Percentiles rank a stretch among this genome's conserved stretches.
These are phyloP conservation scores for Augochlora pura DNA, from an alignment of 1,140 invertebrate species.

Conservation along the genomic window DNA sequence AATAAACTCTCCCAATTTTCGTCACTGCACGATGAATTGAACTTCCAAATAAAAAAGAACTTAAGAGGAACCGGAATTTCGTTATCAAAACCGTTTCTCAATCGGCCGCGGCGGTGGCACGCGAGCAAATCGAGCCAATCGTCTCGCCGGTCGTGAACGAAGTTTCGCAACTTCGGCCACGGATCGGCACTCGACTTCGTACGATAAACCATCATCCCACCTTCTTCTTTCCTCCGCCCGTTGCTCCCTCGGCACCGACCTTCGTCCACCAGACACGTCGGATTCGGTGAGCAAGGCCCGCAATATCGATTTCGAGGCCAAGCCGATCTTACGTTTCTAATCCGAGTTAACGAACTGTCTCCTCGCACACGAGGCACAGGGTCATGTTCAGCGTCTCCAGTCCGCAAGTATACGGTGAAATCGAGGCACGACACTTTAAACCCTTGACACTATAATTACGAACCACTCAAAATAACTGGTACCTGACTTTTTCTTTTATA, in stretches of 20 bases:
- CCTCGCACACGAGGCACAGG: background rate
- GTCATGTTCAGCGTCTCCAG: background rate
- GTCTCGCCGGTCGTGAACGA: slow-evolving; percentile 26
- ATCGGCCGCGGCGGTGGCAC: slow-evolving; percentile 38
- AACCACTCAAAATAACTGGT: too few relatives aligned
- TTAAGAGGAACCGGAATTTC: slow-evolving; percentile 16
- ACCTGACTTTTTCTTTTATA: too few relatives aligned
- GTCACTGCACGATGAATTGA: background rate
- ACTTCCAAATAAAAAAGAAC: background rate
- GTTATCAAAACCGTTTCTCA: slow-evolving; percentile 52
- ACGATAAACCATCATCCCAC: slow-evolving; percentile 33
- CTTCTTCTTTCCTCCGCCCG: background rate
- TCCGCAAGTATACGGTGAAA: background rate
- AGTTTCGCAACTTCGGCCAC: slow-evolving; percentile 47
- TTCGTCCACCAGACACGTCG: slow-evolving; percentile 37
- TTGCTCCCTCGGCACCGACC: slow-evolving; percentile 14
- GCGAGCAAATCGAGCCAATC: slow-evolving; percentile 46
- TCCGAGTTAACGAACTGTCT: slow-evolving; percentile 14
- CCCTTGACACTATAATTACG: too few relatives aligned
- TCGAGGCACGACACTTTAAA: background rate
- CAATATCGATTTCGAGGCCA: slow-evolving; percentile 60
- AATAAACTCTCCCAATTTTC: too few relatives aligned
- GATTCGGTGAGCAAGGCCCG: slow-evolving; percentile 25
- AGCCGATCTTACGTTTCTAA: slow-evolving; percentile 42
- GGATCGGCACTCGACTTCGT: slow-evolving; percentile 29